Evolutionary conservation across 2,888 invertebrate genomes (phyloP), one percentile per base, ranked within the genome.

Genomic region (Aphodius sticticus): DNA sequence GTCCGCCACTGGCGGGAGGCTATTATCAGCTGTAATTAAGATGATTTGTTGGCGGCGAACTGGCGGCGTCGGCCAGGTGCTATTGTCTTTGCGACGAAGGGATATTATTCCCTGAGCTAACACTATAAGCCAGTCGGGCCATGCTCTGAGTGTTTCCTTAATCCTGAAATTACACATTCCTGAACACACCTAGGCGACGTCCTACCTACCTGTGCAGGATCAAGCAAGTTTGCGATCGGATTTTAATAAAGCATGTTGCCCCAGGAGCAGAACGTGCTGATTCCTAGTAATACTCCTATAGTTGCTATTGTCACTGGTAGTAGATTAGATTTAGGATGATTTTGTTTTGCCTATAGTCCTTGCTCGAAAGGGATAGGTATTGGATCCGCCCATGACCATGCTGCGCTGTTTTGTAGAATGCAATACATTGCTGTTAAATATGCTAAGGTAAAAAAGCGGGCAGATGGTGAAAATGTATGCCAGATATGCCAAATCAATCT

Each of bases 11-110:
- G 35, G 76, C 83, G 81, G 82, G 82, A 81, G 81, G 84, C 84
- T 85, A 86, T 84, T 86, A 86, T 86, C 86, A 84, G 83, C 76
- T 79, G 85, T 82, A 86, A 86, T 87, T 87, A 87, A 86, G 84
- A 85, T 87, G 86, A 87, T 87, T 87, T 87, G 86, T 86, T 74
- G 37, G 36, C 74, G 74, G 74, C 16, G 74, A 35, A 36, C 37
- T 37, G 86, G 84, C 82, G 78, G 81, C 81, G 83, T 81, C 81
- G 84, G 84, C 84, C 86, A 86, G 85, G 86, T 87, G 86, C 85
- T 83, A 86, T 86, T 86, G 85, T 86, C 74, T 74, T 74, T 4
- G 84, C 83, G 84, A 83, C 81, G 83, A 82, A 81, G 81, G 84
- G 85, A 84, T 84, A 86, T 84, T 79, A 70, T 76, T 79, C 69